Conservation (phyloP, 2,888 invertebrate species). For the Caenorhabditis virilis region DNA sequence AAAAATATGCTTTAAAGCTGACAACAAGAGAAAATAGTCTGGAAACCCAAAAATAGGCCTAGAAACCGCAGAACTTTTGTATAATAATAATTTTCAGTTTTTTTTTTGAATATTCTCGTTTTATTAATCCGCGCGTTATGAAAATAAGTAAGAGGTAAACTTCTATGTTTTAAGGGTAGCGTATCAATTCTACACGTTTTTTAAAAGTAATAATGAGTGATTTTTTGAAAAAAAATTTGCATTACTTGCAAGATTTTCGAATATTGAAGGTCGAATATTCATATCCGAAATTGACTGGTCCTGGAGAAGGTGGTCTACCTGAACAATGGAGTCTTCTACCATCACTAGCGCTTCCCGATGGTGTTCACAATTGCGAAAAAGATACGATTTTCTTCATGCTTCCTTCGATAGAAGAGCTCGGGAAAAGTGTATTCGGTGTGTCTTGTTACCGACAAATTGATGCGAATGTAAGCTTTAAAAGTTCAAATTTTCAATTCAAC, state of each 20-base stretch:
- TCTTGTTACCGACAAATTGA: slow-evolving; percentile 97
- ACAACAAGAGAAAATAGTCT: too few species aligned
- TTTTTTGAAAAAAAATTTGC: background rate
- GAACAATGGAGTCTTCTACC: slow-evolving; percentile 92
- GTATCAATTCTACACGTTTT: too few species aligned
- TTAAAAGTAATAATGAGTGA: too few species aligned
- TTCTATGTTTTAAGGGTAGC: too few species aligned
- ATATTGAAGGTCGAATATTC: slow-evolving; percentile 77
- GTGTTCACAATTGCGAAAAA: slow-evolving; percentile 85
- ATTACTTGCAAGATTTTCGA: background rate
- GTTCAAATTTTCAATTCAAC: background rate
- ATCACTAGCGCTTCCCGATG: slow-evolving; percentile 94
- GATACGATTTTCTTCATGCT: slow-evolving; percentile 95
- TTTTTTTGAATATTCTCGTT: too few species aligned
- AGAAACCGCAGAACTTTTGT: too few species aligned
- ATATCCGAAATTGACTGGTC: slow-evolving; percentile 79
- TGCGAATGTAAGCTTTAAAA: slow-evolving; percentile 71
- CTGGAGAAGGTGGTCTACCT: slow-evolving; percentile 77
- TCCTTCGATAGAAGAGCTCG: slow-evolving; percentile 83
- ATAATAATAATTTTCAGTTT: too few species aligned
- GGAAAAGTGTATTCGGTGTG: slow-evolving; percentile 88
- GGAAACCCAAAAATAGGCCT: too few species aligned
- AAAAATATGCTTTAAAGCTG: too few species aligned
- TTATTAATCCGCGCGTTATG: too few species aligned
- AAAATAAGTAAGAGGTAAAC: too few species aligned